Evolutionary conservation across 2,113 vertebrate genomes (phyloP), one percentile per base, ranked within the genome.

Genomic region (Clarias magur): DNA sequence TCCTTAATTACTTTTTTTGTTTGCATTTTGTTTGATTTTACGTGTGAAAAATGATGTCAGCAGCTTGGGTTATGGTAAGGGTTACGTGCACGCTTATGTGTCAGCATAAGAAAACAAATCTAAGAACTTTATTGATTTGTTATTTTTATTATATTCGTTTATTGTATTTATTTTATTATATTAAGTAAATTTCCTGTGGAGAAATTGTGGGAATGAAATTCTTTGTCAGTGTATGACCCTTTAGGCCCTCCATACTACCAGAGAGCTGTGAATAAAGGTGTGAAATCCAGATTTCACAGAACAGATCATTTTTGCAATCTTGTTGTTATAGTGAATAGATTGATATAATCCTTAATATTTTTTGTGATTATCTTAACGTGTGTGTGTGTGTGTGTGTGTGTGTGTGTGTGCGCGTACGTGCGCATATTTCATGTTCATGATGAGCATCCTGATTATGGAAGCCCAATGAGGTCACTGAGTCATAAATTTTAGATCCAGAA

Each of bases 321-420:
- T 42, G 42, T 65, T 9, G 25, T 63, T 42, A 16, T 16, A 13
- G 75, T 56, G 12, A n/a, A 11, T 82, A 25, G 17, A 3, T 48
- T 6, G 63, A 12, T 65, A 13, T 53, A 25, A 0, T 21, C 42
- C 42, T 38, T 27, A 48, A n/a, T 13, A 16, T 17, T 7, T 82
- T 67, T 13, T 19, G 13, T 68, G 42, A 13, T 4, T 75, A 42
- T 38, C 42, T 34, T 70, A 8, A 62, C 6, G 23, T 65, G 23
- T 65, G 59, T 48, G 60, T 82, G 80, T 63, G 80, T 42, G 59
- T 82, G 59, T 21, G 21, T 34, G 79, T 81, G 54, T 81, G 79
- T 81, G 79, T 81, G 56, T 38, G 78, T 81, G 80, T 21, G 25
- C 42, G n/a, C 30, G 38, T 48, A 5, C n/a, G n/a, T 30, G 62